Percentiles rank a stretch among this genome's conserved stretches.
These are phyloP conservation scores for Stramonita haemastoma DNA, from an alignment of 2,888 invertebrate species.

Conservation along the genomic window DNA sequence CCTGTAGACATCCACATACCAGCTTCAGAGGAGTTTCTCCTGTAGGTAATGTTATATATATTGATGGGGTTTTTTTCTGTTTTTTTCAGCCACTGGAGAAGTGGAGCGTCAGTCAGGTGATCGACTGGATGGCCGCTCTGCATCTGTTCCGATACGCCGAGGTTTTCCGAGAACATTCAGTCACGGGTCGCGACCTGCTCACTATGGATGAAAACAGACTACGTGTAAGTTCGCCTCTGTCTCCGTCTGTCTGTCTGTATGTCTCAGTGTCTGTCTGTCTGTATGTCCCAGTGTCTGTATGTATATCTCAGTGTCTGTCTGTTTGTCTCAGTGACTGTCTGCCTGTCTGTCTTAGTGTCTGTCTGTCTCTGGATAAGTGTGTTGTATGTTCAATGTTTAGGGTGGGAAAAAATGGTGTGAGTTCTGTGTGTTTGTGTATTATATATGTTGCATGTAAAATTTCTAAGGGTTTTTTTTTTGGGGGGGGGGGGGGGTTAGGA, in stretches of 20 bases:
- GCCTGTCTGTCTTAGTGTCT: background rate
- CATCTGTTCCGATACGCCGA: conserved; percentile 86
- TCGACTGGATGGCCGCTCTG: conserved; percentile 87
- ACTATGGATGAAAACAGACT: conserved; percentile 84
- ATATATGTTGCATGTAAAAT: no score
- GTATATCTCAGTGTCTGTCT: background rate
- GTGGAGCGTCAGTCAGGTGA: conserved; percentile 85
- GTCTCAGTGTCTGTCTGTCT: conserved; percentile 4
- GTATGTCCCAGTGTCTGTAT: background rate
- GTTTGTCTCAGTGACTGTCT: background rate
- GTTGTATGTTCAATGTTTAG: no score
- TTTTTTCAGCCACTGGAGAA: conserved; percentile 82
- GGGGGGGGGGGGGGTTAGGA: no score
- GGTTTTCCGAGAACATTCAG: conserved; percentile 84
- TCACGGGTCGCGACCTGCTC: conserved; percentile 84
- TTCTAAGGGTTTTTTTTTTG: no score
- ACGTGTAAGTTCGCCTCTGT: conserved; percentile 80
- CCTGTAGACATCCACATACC: no score
- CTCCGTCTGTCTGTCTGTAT: background rate
- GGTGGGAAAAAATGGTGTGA: background rate
- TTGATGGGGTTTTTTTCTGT: background rate
- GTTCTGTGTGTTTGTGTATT: no score
- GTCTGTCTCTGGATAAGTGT: background rate
- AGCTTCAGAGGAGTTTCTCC: background rate
- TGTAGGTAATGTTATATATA: background rate